Percentiles rank a stretch among this genome's conserved stretches.
phyloP scores from a whole-genome alignment of 2,113 vertebrate species.

The Ammodytes dubius region DNA sequence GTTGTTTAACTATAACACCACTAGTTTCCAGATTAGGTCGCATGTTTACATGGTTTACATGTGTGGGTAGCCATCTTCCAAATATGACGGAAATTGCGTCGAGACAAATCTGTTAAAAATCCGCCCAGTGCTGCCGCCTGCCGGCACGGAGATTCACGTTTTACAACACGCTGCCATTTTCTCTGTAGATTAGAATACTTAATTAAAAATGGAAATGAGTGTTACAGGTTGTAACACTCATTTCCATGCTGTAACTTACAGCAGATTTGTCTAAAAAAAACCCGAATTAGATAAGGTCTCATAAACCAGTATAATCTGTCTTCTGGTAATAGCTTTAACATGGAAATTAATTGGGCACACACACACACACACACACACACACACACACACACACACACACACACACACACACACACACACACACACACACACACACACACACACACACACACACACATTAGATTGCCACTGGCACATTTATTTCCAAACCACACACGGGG shows the following conservation, averaged over 20 bases:
- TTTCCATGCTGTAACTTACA: too few species aligned
- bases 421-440: neutral
- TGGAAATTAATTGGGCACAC: neutral
- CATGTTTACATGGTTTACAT: slow-evolving; percentile 81
- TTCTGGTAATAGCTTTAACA: neutral
- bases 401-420: neutral
- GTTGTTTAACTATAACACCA: neutral
- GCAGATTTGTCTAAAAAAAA: too few species aligned
- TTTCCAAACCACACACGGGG: neutral
- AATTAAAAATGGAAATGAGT: too few species aligned
- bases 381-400: neutral
- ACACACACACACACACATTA: neutral
- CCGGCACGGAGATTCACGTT: neutral
- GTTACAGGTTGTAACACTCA: too few species aligned
- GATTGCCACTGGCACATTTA: slow-evolving; percentile 8
- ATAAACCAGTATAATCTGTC: neutral
- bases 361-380: neutral
- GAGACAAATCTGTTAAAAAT: neutral
- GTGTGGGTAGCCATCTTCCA: slow-evolving; percentile 71
- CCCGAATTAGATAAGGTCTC: too few species aligned
- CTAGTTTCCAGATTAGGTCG: slow-evolving; percentile 3
- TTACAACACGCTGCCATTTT: too few species aligned
- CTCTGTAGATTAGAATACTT: too few species aligned
- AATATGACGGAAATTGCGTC: neutral
- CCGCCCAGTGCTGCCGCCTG: neutral